Conservation (phyloP, 2,113 vertebrate genomes). For the Tyto alba region DNA sequence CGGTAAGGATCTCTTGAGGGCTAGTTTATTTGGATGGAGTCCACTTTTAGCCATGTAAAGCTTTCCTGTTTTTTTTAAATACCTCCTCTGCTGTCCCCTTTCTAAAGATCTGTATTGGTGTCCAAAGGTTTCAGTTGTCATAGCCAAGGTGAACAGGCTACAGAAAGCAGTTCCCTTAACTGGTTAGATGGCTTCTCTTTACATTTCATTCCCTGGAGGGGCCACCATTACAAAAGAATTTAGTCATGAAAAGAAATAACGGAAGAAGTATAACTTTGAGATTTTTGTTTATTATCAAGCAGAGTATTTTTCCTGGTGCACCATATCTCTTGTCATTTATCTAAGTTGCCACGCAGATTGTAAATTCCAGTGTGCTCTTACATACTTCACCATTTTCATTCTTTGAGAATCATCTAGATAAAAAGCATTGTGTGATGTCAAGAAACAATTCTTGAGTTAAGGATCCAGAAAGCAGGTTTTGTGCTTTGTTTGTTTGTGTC, state of each 20-base stretch:
- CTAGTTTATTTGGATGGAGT: neutral
- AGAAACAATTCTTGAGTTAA: neutral
- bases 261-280: neutral
- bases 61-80: neutral
- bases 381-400: neutral
- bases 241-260: neutral
- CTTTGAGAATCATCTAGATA: neutral
- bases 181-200: neutral
- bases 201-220: neutral
- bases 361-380: neutral
- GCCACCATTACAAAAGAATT: neutral
- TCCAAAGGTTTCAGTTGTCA: neutral
- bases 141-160: neutral
- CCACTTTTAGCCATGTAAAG: neutral
- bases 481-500: neutral
- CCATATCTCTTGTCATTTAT: neutral
- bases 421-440: neutral
- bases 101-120: fast-evolving
- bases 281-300: neutral
- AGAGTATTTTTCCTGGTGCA: neutral
- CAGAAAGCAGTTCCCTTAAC: neutral
- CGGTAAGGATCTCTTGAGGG: slow-evolving; percentile 72
- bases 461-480: neutral
- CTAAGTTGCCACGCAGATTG: neutral
- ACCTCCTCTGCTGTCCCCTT: neutral